Conservation (phyloP, 2,888 invertebrate species). For the Liopterus haemorrhoidalis region DNA sequence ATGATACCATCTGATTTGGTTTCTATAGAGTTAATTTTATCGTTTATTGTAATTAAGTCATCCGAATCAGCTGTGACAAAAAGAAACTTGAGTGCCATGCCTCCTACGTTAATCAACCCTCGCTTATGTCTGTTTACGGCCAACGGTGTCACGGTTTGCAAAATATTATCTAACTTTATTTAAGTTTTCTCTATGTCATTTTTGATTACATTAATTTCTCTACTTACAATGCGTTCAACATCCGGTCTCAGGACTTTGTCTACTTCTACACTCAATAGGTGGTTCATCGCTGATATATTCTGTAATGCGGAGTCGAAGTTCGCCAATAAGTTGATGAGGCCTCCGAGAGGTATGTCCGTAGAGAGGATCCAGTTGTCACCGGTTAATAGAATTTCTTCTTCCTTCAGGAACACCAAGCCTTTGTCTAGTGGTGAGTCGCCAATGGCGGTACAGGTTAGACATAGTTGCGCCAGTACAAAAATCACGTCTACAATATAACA, state of each 20-base stretch:
- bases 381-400: conserved; percentile 13
- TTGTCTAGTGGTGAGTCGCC: no score
- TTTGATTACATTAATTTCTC: conserved; percentile 7
- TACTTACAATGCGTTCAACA: no score
- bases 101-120: conserved; percentile 13
- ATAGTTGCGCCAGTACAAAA: no score
- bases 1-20: background rate
- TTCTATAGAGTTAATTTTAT: conserved; percentile 9
- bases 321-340: no score
- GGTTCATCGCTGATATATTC: no score
- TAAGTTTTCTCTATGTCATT: conserved; percentile 10
- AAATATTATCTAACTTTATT: conserved; percentile 8
- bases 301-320: no score
- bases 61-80: conserved; percentile 13
- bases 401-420: conserved; percentile 10
- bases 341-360: conserved; percentile 9
- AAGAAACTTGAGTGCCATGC: conserved; percentile 11
- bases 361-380: conserved; percentile 15
- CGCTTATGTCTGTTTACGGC: background rate
- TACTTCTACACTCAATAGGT: no score
- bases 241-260: no score
- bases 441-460: no score
- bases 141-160: conserved; percentile 12
- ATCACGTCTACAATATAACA: background rate
- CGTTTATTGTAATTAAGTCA: conserved; percentile 9